Base-by-base conservation (phyloP, 1,140 invertebrate species). In the Chironomus striatipennis region DNA sequence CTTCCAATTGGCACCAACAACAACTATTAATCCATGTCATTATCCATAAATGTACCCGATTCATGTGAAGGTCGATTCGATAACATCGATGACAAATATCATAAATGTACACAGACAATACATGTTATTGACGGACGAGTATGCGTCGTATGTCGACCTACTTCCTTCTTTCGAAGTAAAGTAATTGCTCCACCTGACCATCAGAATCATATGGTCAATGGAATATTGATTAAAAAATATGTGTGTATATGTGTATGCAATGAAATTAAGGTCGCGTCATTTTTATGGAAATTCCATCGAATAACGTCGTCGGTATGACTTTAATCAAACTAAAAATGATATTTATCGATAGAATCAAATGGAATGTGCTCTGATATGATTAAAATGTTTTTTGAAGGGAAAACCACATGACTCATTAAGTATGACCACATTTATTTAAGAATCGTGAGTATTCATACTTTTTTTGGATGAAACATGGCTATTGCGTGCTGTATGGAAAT, bases 41-140 rank as follows among this genome's bases (percentile, higher is more conserved):
- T 57, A 57, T 5, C 47, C 47, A 57, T 57, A 57, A 57, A 57
- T 57, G 47, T 57, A 34, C 24, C 47, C 47, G 47, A 57, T 57
- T 57, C n/a, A 57, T 57, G 47, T 57, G 47, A 57, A 57, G 47
- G 47, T 57, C 47, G 47, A 57, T 57, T 57, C 47, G 47, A 57
- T 57, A 57, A n/a, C 47, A n/a, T 12, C n/a, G 47, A 57, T 57
- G 47, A 57, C 47, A 57, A 57, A 57, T 57, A 15, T 34, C 24
- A 34, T 57, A 15, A 57, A 2, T 34, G 47, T 57, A n/a, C 47
- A 57, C 47, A 57, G 12, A 57, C 47, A 34, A 34, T 34, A 57
- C 47, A 57, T 10, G 5, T 15, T 57, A 57, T 57, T 57, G 4
- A 57, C 24, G 24, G 24, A 34, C 24, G 24, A 34, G 24, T 34